A percentile compares a stretch with the other conserved stretches of the same genome.
phyloP scores from a whole-genome alignment of 2,888 invertebrate species.

The Tetheella fluctuosa region DNA sequence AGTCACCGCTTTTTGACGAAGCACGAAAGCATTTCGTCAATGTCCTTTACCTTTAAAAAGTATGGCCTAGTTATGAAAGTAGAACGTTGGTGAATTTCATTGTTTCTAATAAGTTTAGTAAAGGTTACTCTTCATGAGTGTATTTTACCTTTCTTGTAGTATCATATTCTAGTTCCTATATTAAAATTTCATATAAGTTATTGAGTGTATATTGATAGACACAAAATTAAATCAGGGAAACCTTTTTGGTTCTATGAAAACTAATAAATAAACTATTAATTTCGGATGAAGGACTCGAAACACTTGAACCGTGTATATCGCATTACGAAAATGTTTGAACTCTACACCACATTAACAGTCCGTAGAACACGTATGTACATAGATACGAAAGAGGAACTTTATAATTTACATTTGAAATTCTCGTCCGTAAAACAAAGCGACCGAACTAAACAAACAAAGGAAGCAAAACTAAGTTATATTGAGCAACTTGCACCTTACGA shows the following conservation, averaged over 20 bases:
- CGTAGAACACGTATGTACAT: slow-evolving; percentile 29
- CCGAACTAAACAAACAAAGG: slow-evolving; percentile 49
- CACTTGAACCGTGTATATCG: slow-evolving; percentile 4
- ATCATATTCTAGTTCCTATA: no score
- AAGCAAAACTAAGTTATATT: slow-evolving; percentile 57
- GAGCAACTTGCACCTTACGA: slow-evolving; percentile 54
- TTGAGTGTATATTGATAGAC: no score
- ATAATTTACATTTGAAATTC: slow-evolving; percentile 48
- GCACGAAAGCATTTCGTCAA: slow-evolving; percentile 51
- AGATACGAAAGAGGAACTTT: slow-evolving; percentile 32
- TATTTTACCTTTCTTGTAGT: background rate
- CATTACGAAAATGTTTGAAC: slow-evolving; percentile 13
- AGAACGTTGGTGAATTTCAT: background rate
- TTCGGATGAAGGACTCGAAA: background rate
- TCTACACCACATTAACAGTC: slow-evolving; percentile 23
- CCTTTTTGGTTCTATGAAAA: no score
- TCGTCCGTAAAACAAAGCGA: slow-evolving; percentile 49
- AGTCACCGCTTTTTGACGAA: slow-evolving; percentile 49
- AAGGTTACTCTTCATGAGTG: background rate
- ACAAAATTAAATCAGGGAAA: no score
- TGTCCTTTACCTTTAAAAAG: slow-evolving; percentile 27
- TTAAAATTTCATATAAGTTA: no score
- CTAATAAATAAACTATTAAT: slow-evolving; percentile 6
- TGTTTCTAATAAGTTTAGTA: background rate
- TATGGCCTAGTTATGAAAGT: slow-evolving; percentile 2